These are phyloP conservation scores for Dryocosmus kuriphilus DNA, from an alignment of 2,888 invertebrate species.

Conservation along the genomic window DNA sequence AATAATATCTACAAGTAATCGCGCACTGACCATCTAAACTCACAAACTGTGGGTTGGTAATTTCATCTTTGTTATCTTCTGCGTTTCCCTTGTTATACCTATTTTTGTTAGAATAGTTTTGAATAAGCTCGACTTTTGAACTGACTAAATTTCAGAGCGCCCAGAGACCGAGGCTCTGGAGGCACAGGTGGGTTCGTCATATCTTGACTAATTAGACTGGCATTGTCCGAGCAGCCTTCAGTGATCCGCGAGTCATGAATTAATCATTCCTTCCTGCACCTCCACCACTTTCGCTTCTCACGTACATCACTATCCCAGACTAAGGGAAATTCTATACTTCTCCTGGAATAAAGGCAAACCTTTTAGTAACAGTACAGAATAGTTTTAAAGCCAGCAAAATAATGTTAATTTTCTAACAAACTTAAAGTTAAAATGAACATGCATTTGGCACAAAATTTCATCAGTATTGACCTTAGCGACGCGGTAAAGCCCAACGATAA, in stretches of 20 bases:
- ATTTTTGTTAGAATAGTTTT: neutral
- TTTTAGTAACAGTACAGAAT: slow-evolving; percentile 32
- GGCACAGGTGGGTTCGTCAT: slow-evolving; percentile 67
- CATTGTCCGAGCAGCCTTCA: slow-evolving; percentile 67
- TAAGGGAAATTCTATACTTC: slow-evolving; percentile 31
- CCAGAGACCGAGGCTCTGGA: neutral
- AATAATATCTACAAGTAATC: slow-evolving; percentile 2
- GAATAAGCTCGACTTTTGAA: slow-evolving; percentile 18
- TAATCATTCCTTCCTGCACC: slow-evolving; percentile 66
- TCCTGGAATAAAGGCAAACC: slow-evolving; percentile 11
- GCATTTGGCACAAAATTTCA: too few relatives aligned
- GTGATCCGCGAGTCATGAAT: slow-evolving; percentile 67
- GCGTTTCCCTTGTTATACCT: neutral
- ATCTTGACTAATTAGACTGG: slow-evolving; percentile 72
- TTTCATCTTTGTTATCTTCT: slow-evolving; percentile 1
- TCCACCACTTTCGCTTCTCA: slow-evolving; percentile 58
- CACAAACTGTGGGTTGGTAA: neutral
- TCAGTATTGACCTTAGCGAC: too few relatives aligned
- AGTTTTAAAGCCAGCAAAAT: slow-evolving; percentile 16
- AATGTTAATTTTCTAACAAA: neutral
- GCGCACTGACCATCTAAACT: neutral
- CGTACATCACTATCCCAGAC: neutral
- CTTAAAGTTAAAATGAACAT: neutral
- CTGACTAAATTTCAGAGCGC: neutral
- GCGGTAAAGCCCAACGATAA: too few relatives aligned